Evolutionary conservation across 2,888 invertebrate genomes (phyloP).

Genomic region (Gisinianus flammeolus): DNA sequence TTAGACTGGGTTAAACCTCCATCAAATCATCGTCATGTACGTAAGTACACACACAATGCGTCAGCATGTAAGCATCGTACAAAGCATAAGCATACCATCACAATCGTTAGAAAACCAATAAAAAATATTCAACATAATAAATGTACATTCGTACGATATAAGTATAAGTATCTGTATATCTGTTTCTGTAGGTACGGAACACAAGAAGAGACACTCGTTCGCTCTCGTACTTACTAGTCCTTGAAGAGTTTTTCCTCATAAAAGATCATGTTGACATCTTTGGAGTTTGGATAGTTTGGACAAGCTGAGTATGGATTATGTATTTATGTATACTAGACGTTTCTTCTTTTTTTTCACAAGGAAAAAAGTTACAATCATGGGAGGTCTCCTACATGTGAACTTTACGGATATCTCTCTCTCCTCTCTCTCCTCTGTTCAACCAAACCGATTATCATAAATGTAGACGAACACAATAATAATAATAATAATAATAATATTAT

Average conservation of each 20-base stretch:
- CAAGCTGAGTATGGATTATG: background rate
- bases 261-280: constrained; percentile 33
- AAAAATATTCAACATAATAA: constrained; percentile 22
- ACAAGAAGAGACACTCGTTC: background rate
- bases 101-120: background rate
- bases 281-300: background rate
- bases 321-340: background rate
- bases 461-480: background rate
- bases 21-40: too few relatives aligned
- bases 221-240: too few relatives aligned
- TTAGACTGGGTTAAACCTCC: too few relatives aligned
- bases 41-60: too few relatives aligned
- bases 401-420: too few relatives aligned
- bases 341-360: background rate
- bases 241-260: too few relatives aligned
- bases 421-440: constrained; percentile 24
- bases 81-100: background rate
- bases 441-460: constrained; percentile 31
- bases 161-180: background rate
- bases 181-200: background rate
- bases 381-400: constrained; percentile 18
- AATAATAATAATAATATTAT: constrained; percentile 11
- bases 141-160: background rate
- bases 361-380: constrained; percentile 28
- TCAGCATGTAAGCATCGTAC: too few relatives aligned